Base-by-base conservation (phyloP, 2,888 invertebrate genomes). In the Leptinotarsa peninsularis region DNA sequence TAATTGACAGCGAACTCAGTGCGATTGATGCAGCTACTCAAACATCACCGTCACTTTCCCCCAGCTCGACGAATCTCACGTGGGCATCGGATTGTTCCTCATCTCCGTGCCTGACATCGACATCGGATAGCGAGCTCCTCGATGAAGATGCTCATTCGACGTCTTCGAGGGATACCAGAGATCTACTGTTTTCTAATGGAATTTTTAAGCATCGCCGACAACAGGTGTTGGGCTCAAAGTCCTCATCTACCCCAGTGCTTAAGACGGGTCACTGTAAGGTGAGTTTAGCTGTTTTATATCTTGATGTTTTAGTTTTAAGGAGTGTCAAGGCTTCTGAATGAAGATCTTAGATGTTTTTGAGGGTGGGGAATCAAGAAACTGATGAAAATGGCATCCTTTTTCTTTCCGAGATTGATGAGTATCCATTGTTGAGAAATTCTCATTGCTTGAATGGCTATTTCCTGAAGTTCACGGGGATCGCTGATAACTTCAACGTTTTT, bases 1-100 rank as follows among this genome's bases (percentile, higher is more conserved):
- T 78, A 56, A 78, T 73, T 69, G 75, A 80, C 67, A 79, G 74
- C 67, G 80, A 79, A 27, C 76, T 74, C 67, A 73, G 71, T 63
- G 71, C 76, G 21, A 81, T 81, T 76, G 80, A 84, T 68, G 83
- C 80, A 27, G 83, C 82, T 66, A 85, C 85, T 58, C 86, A 88
- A 82, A 86, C 86, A 18, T 88, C 89, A 71, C 89, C 89, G n/a
- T 86, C 88, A 4, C 82, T 87, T 50, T 88, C 89, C 5, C 84
- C 87, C 60, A 88, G 88, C 80, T 89, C 89, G 7, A 90, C 89
- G 15, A 90, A 90, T 83, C 86, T 89, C 77, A 88, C 88, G 43
- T 89, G 88, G 88, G 83, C 88, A 56, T 89, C 89, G 4, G 88
- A 88, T 78, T 87, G 88, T 78, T 88, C 87, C 33, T 87, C 87